Evolutionary conservation across 2,113 vertebrate species (phyloP), one percentile per base, ranked within the genome.

Genomic region (Boleophthalmus pectinirostris): DNA sequence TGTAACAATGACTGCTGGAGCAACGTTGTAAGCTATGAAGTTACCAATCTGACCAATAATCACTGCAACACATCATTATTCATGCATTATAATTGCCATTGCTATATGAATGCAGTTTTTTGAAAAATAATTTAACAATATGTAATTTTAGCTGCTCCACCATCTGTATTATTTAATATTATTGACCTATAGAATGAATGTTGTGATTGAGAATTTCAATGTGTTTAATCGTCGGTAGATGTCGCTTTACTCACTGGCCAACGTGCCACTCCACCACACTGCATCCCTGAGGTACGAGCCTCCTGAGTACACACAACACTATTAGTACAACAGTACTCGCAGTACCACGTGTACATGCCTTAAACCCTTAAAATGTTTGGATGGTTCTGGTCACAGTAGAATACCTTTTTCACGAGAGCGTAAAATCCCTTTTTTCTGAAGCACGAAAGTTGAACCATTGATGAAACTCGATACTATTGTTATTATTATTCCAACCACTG

Each of bases 251-350:
- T 98, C 93, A 99, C 97, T 98, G 89, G 94, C 92, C 79, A 97
- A 84, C 7, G 98, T 99, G 51, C 98, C 98, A 4, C 92, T 93
- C 97, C 96, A 99, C 98, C 98, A 99, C 68, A 98, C 94, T 74
- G 88, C 93, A 84, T 99, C 97, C 29, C 92, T 92, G 76, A 99
- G 89, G 81, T 97, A 97, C 0, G 96, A 96, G 45, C 91, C 90
- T 81, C 96, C 98, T 99, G 64, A 1, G 15, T 15, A 13, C 56
- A 58, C 68, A 0, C 56, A 2, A 63, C 23, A 7, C 12, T 21
- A 24, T 13, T 13, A 13, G 23, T 57, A 7, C 0, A 24, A 24
- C 21, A 14, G 1, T 24, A 24, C 6, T 46, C 0, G 4, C 21
- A n/a, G n/a, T n/a, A 33, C 23, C 2, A 20, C 23, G 14, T 13